Conservation (phyloP, 2,888 invertebrate species). For the Drosophila seclusa region DNA sequence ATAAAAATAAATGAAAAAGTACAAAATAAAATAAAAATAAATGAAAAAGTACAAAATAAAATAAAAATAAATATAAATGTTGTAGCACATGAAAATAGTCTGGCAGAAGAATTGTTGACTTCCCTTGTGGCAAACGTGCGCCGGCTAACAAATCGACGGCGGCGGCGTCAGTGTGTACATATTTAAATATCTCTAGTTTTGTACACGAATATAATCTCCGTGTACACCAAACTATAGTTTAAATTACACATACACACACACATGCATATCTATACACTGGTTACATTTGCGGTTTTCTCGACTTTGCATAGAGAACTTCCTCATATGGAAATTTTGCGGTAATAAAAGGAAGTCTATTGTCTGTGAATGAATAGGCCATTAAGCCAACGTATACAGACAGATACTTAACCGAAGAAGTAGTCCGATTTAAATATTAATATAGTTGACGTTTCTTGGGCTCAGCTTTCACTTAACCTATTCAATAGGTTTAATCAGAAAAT, state of each 20-base stretch:
- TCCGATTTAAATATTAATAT: background rate
- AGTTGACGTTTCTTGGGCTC: background rate
- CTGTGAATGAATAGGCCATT: background rate
- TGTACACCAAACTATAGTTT: slow-evolving; percentile 15
- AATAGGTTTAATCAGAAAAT: background rate
- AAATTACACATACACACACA: slow-evolving; percentile 7
- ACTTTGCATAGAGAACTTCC: slow-evolving; percentile 1
- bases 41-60: background rate
- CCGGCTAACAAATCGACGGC: slow-evolving; percentile 40
- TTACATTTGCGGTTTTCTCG: slow-evolving; percentile 7
- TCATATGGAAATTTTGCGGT: slow-evolving; percentile 18
- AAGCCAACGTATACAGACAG: background rate
- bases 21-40: background rate
- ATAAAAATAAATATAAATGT: slow-evolving; percentile 23
- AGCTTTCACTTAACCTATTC: background rate
- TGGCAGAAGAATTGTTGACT: slow-evolving; percentile 54
- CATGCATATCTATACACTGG: background rate
- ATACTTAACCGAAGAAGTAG: background rate
- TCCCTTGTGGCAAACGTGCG: slow-evolving; percentile 50
- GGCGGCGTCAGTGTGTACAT: slow-evolving; percentile 40
- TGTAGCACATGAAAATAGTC: slow-evolving; percentile 62
- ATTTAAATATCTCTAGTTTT: slow-evolving; percentile 6
- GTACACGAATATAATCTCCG: slow-evolving; percentile 10
- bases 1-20: slow-evolving; percentile 17
- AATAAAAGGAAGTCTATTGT: slow-evolving; percentile 11